Conservation (phyloP, 2,888 invertebrate genomes). For the Xiphydria camelus region DNA sequence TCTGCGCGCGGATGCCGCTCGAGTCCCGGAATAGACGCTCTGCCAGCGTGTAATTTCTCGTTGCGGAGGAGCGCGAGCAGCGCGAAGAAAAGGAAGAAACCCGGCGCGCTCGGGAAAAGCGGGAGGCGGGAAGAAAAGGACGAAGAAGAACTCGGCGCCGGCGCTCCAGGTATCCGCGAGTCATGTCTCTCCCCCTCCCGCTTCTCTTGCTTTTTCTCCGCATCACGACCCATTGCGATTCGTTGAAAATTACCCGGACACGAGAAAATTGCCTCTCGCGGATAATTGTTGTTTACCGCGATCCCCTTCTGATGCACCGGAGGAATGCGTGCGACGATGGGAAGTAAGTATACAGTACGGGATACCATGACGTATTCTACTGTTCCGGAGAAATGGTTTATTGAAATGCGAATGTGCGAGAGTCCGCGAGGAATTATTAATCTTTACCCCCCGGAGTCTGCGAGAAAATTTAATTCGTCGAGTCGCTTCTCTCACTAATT, state of each 20-base stretch:
- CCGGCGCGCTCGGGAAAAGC: slow-evolving; percentile 5
- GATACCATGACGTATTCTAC: too few species aligned
- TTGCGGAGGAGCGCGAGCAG: neutral
- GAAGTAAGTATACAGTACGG: too few species aligned
- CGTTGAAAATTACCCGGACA: slow-evolving; percentile 43
- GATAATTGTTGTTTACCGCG: slow-evolving; percentile 2
- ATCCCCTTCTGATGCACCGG: neutral
- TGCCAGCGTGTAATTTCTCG: too few species aligned
- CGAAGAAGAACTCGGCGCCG: slow-evolving; percentile 37
- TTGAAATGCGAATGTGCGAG: too few species aligned
- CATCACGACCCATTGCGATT: slow-evolving; percentile 1
- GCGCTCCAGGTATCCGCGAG: slow-evolving; percentile 29
- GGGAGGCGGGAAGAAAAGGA: slow-evolving; percentile 26
- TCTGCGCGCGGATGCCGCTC: slow-evolving; percentile 18
- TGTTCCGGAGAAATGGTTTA: too few species aligned
- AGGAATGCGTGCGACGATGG: too few species aligned
- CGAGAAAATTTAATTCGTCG: too few species aligned
- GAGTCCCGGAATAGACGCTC: slow-evolving; percentile 20
- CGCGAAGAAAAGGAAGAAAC: slow-evolving; percentile 5
- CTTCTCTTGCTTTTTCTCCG: too few species aligned
- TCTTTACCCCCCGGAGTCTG: too few species aligned
- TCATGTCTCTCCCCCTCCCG: too few species aligned
- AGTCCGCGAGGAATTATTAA: too few species aligned
- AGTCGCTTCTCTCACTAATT: too few species aligned
- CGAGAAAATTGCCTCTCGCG: slow-evolving; percentile 40